Base-by-base conservation (phyloP, 1,140 invertebrate genomes). In the Meloidogyne exigua region DNA sequence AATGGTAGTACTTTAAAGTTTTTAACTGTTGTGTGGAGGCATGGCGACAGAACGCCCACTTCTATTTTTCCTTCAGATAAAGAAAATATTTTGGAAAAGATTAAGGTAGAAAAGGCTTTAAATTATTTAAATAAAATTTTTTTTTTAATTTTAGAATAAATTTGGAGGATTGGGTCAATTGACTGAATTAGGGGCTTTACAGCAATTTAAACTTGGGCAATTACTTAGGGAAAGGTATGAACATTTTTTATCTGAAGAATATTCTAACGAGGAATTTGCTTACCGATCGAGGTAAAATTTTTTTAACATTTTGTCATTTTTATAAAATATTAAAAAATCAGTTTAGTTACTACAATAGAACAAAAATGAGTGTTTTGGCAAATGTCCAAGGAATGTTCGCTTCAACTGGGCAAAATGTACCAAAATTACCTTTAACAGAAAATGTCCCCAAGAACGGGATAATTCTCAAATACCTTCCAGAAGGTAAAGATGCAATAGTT, bases 281-380 rank as follows among this genome's bases (percentile, higher is more conserved):
- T 71, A 71, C 32, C 15, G 68, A 15, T 71, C 68, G 3, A 57
- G 49, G 49, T n/a, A n/a, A 15, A 7, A n/a, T 57, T n/a, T n/a
- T 57, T n/a, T 42, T 5, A 11, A 42, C 12, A 42, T 42, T 10
- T 42, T 13, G 39, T 10, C 39, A 42, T 44, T 44, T 44, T 12
- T 2, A 0, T 15, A 18, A 5, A n/a, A 57, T n/a, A 57, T 57
- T 39, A 9, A n/a, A 49, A 49, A 57, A 57, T 57, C 21, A 57
- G 15, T 57, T n/a, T 5, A 71, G 69, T n/a, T 25, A 71, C 36
- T 71, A 71, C 13, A 71, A 71, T 18, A 32, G 69, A 18, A 71
- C 69, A 25, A 71, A 71, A 49, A 71, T 71, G 69, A 71, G 69
- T 18, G 28, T 62, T 57, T 57, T 71, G 9, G 69, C 69, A 21